These are phyloP conservation scores for Brachionus rubens DNA, from an alignment of 1,140 invertebrate genomes.

Conservation along the genomic window DNA sequence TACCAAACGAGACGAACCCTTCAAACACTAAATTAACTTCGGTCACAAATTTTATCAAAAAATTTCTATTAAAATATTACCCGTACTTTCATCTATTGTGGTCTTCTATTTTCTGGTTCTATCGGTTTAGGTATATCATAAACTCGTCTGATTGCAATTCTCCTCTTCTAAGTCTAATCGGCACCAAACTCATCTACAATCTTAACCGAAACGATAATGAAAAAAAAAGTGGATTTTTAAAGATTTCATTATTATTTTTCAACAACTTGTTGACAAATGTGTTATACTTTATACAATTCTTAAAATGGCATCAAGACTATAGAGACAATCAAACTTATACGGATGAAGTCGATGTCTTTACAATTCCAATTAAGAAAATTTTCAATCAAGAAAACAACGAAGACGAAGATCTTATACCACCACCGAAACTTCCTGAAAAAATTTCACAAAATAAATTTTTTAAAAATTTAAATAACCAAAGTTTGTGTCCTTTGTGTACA, in stretches of 20 bases:
- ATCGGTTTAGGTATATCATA: slow-evolving; percentile 25
- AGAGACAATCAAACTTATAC: neutral
- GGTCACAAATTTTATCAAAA: neutral
- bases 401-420: neutral
- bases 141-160: slow-evolving; percentile 24
- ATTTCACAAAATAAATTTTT: slow-evolving; percentile 6
- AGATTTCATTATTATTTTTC: neutral
- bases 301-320: slow-evolving; percentile 44
- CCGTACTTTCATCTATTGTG: slow-evolving; percentile 33
- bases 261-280: slow-evolving; percentile 7
- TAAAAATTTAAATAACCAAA: neutral
- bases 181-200: slow-evolving; percentile 13
- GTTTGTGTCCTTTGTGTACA: slow-evolving; percentile 32
- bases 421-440: slow-evolving; percentile 25
- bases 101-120: slow-evolving; percentile 14
- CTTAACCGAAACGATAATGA: neutral
- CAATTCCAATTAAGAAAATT: neutral
- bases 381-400: neutral
- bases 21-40: neutral
- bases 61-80: slow-evolving; percentile 26
- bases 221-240: neutral
- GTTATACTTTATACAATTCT: slow-evolving; percentile 41
- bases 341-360: neutral
- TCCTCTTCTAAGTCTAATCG: slow-evolving; percentile 14
- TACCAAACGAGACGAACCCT: neutral